Evolutionary conservation across 1,140 invertebrate species (phyloP).

Genomic region (Rhynchophorus ferrugineus): DNA sequence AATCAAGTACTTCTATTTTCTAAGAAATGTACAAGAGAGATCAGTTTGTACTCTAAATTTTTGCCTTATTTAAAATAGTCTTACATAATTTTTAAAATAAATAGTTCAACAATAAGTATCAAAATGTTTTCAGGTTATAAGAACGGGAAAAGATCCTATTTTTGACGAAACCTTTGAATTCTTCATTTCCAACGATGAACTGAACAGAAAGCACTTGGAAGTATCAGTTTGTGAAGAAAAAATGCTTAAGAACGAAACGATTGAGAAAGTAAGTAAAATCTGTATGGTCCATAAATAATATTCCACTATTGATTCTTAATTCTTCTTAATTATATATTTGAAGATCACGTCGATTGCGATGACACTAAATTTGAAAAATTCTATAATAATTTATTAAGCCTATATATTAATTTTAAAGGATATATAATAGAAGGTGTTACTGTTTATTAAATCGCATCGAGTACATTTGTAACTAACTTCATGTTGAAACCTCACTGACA

Average conservation of each 20-base stretch:
- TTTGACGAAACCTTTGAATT: slow-evolving; percentile 89
- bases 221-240: slow-evolving; percentile 23
- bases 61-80: no score
- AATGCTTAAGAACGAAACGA: slow-evolving; percentile 21
- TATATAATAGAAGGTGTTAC: no score
- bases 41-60: no score
- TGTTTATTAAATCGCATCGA: no score
- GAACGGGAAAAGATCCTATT: slow-evolving; percentile 81
- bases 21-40: neutral
- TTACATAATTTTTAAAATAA: no score
- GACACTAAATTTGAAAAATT: neutral
- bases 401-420: no score
- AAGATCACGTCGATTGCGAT: neutral
- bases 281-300: neutral
- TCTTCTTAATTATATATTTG: neutral
- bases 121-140: slow-evolving; percentile 64
- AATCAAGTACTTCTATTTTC: neutral
- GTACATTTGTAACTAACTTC: no score
- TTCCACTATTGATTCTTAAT: neutral
- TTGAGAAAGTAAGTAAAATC: slow-evolving; percentile 20
- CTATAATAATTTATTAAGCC: no score
- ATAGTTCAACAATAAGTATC: no score
- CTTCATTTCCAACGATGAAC: slow-evolving; percentile 58
- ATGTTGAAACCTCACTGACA: no score
- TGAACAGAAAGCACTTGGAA: slow-evolving; percentile 18